Evolutionary conservation across 2,797 vertebrate species (phyloP).

Genomic region (Glossophaga mutica): DNA sequence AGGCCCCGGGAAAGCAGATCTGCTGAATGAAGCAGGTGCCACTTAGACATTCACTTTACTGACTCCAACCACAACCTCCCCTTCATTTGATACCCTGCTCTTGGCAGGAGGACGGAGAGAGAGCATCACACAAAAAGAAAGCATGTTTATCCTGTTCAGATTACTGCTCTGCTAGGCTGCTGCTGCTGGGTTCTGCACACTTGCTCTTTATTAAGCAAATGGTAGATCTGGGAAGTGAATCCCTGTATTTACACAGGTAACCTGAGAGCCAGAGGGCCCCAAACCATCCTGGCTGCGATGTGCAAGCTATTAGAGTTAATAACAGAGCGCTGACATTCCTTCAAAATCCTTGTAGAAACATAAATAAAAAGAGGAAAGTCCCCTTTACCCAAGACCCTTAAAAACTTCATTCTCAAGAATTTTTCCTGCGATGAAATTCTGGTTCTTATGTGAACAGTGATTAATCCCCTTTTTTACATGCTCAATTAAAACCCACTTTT

Average conservation of each 20-base stretch:
- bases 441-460: constrained; percentile 9
- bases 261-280: constrained; percentile 59
- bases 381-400: constrained; percentile 36
- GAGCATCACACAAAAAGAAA: constrained; percentile 60
- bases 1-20: constrained; percentile 64
- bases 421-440: not conserved
- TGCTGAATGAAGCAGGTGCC: constrained; percentile 75
- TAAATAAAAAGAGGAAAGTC: constrained; percentile 39
- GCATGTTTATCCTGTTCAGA: constrained; percentile 59
- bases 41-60: constrained; percentile 61
- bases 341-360: constrained; percentile 40
- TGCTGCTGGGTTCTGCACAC: constrained; percentile 63
- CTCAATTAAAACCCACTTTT: constrained; percentile 21
- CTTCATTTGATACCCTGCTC: constrained; percentile 69
- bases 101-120: constrained; percentile 53
- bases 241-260: constrained; percentile 64
- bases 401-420: constrained; percentile 28
- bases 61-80: constrained; percentile 60
- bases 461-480: not conserved
- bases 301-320: constrained; percentile 47
- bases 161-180: constrained; percentile 72
- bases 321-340: constrained; percentile 58
- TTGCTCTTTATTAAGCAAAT: constrained; percentile 61
- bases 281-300: constrained; percentile 2
- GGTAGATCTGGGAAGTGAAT: constrained; percentile 51